These are phyloP conservation scores for Tinamus major DNA, from an alignment of 2,797 vertebrate genomes.

Conservation along the genomic window DNA sequence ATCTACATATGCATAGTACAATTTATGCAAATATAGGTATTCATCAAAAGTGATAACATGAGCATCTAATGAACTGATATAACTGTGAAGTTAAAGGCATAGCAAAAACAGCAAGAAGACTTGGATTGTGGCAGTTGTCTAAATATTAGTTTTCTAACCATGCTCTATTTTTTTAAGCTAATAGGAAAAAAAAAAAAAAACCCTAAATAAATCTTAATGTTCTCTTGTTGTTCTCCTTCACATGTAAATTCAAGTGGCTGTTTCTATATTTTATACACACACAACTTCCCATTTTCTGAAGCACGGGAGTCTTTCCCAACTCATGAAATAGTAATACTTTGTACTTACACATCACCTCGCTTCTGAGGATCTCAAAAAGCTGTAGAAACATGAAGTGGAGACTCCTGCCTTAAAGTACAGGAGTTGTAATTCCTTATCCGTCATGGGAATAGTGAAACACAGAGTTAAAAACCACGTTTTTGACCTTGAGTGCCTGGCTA, in stretches of 20 bases:
- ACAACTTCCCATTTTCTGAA: background rate
- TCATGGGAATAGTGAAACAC: background rate
- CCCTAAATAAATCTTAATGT: background rate
- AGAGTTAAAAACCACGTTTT: background rate
- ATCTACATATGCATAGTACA: slow-evolving; percentile 11
- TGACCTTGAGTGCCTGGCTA: background rate
- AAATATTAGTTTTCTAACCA: slow-evolving; percentile 5
- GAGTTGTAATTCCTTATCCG: background rate
- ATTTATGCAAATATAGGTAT: slow-evolving; percentile 42
- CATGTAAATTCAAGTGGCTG: background rate
- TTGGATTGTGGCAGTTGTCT: background rate
- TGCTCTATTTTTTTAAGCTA: background rate
- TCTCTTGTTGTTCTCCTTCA: background rate
- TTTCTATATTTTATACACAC: background rate
- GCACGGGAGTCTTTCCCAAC: background rate
- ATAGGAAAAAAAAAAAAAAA: background rate
- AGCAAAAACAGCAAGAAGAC: background rate
- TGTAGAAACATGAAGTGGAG: background rate
- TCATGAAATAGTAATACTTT: slow-evolving; percentile 4
- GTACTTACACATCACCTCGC: background rate
- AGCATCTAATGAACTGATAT: background rate
- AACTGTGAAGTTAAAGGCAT: slow-evolving; percentile 18
- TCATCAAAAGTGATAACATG: slow-evolving; percentile 12
- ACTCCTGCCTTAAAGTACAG: background rate
- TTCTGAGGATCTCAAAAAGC: slow-evolving; percentile 7